phyloP scores from a whole-genome alignment of 1,140 invertebrate species.

The Microplitis mediator region DNA sequence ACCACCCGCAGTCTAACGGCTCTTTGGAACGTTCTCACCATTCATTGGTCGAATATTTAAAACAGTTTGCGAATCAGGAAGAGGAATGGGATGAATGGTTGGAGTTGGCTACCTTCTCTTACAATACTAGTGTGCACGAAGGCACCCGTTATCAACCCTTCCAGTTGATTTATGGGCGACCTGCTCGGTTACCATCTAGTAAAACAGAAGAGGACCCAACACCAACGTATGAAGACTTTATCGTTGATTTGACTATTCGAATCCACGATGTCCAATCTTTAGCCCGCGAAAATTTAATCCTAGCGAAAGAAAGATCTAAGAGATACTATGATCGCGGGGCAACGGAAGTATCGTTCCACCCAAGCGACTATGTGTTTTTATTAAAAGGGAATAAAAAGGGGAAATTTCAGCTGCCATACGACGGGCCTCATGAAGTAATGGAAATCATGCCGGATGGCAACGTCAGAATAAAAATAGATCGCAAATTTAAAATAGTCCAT shows the following conservation, averaged over 20 bases:
- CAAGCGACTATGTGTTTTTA: not conserved
- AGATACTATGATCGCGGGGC: not conserved
- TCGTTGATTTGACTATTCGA: not conserved
- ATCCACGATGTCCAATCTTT: not conserved
- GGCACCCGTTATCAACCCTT: not conserved
- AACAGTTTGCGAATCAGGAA: not conserved
- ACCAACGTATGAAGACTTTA: not conserved
- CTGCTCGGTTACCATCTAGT: not conserved
- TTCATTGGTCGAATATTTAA: not conserved
- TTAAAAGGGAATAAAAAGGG: not conserved
- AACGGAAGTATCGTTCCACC: not conserved
- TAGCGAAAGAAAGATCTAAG: not conserved
- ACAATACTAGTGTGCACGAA: conserved; percentile 1
- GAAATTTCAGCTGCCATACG: not conserved
- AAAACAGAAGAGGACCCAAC: not conserved
- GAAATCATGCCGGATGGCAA: not conserved
- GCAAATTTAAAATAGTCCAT: not conserved
- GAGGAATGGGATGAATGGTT: conserved; percentile 6
- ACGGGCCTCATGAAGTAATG: not conserved
- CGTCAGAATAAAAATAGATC: not conserved
- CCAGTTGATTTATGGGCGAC: not conserved
- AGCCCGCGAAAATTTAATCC: not conserved
- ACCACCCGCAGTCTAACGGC: not conserved
- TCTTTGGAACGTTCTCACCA: conserved; percentile 7
- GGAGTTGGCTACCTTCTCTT: not conserved